phyloP scores from a whole-genome alignment of 2,113 vertebrate species.

The Paedocypris sp. region DNA sequence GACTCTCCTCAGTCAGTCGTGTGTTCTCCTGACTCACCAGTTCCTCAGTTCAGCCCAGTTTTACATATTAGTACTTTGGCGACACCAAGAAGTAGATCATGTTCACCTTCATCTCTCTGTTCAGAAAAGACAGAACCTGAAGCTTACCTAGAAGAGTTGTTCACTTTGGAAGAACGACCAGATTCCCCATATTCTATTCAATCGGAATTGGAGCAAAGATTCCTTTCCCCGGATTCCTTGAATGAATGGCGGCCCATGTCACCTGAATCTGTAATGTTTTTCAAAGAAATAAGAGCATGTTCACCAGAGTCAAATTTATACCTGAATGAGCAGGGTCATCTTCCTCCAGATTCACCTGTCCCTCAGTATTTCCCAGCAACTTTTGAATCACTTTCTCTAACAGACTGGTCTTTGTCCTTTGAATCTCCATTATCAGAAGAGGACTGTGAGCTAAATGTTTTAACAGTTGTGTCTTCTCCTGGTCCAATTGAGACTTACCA shows the following conservation, averaged over 20 bases:
- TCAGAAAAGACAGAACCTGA: slow-evolving; percentile 12
- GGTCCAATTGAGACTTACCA: background rate
- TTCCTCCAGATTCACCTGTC: slow-evolving; percentile 24
- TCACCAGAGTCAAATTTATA: slow-evolving; percentile 13
- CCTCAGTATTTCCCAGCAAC: slow-evolving; percentile 28
- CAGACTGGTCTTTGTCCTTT: background rate
- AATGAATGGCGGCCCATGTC: slow-evolving; percentile 28
- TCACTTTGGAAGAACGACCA: slow-evolving; percentile 4
- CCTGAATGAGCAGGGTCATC: slow-evolving; percentile 1
- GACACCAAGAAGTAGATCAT: slow-evolving; percentile 1
- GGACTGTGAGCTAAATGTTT: background rate
- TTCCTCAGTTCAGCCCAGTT: background rate
- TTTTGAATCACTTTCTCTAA: background rate
- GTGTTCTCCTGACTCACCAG: too few relatives aligned
- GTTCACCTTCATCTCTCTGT: slow-evolving; percentile 4
- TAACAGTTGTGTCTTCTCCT: background rate
- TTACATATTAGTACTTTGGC: background rate
- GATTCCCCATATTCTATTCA: slow-evolving; percentile 21
- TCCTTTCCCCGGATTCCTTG: slow-evolving; percentile 16
- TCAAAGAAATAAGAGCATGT: slow-evolving; percentile 19
- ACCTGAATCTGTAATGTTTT: background rate
- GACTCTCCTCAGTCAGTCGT: too few relatives aligned
- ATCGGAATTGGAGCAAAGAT: slow-evolving; percentile 16
- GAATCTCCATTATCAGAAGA: slow-evolving; percentile 7
- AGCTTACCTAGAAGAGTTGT: background rate